These are phyloP conservation scores for Drosophila suboccidentalis DNA, from an alignment of 2,888 invertebrate species.

Conservation along the genomic window DNA sequence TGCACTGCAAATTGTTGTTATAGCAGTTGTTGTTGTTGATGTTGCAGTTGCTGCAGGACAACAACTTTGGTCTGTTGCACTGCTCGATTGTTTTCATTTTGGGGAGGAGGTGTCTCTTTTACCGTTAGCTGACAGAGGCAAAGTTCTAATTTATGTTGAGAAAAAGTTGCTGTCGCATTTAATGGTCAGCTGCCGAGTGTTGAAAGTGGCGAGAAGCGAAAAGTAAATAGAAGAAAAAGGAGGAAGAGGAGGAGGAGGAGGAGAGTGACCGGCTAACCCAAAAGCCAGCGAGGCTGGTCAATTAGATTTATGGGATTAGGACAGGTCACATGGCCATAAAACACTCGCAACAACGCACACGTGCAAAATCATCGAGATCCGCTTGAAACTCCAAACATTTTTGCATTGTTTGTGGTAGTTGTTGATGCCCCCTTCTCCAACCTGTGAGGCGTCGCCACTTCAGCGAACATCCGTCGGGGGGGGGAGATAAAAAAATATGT, in stretches of 20 bases:
- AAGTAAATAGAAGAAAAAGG: background rate
- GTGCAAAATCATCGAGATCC: conserved; percentile 44
- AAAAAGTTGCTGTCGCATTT: conserved; percentile 62
- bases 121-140: conserved; percentile 26
- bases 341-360: conserved; percentile 43
- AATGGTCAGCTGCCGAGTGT: conserved; percentile 44
- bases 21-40: conserved; percentile 2
- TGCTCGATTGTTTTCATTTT: conserved; percentile 41
- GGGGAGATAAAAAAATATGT: conserved; percentile 16
- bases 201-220: background rate
- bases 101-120: conserved; percentile 5
- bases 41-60: conserved; percentile 34
- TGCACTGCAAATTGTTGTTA: conserved; percentile 56
- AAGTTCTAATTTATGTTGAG: conserved; percentile 71
- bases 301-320: conserved; percentile 75
- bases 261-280: conserved; percentile 68
- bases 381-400: conserved; percentile 45
- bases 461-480: conserved; percentile 61
- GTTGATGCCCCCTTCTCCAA: conserved; percentile 5
- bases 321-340: conserved; percentile 62
- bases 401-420: conserved; percentile 61
- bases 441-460: conserved; percentile 30
- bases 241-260: background rate
- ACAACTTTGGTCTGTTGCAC: conserved; percentile 24
- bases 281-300: conserved; percentile 59